Conservation (phyloP, 2,113 vertebrate species). For the Hoplias malabaricus region DNA sequence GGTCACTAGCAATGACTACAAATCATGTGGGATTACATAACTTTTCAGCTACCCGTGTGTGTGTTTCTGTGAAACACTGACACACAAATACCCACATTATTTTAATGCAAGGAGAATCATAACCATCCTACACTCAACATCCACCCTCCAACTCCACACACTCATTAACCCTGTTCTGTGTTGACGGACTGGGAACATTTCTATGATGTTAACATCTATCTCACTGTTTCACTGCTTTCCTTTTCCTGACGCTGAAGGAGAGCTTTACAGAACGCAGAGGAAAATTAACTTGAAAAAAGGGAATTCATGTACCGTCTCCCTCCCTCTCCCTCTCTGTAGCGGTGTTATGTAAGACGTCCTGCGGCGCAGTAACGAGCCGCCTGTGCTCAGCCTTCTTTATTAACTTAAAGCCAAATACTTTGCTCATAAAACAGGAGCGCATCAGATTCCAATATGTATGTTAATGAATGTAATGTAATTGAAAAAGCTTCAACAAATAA, state of each 20-base stretch:
- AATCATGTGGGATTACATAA: not conserved
- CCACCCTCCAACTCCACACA: not conserved
- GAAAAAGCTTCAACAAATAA: not conserved
- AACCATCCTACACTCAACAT: not conserved
- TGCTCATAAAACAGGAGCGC: not conserved
- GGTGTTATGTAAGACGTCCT: constrained; percentile 26
- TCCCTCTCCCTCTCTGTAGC: constrained; percentile 1
- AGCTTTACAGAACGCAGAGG: not conserved
- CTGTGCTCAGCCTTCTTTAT: constrained; percentile 24
- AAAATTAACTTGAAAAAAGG: not conserved
- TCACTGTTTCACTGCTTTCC: not conserved
- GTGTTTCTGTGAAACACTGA: not conserved
- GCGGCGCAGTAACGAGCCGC: constrained; percentile 48
- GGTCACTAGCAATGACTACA: not conserved
- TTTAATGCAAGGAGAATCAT: not conserved
- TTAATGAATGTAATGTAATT: not conserved
- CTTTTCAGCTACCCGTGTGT: not conserved
- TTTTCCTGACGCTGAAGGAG: not conserved
- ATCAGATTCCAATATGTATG: not conserved
- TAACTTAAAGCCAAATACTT: constrained; percentile 61
- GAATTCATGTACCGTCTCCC: not conserved
- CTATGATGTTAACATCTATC: not conserved
- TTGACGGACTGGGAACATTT: too few species aligned
- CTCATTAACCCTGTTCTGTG: not conserved
- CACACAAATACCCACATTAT: not conserved